These are phyloP conservation scores for Arothron firmamentum DNA, from an alignment of 2,113 vertebrate species.

Conservation along the genomic window DNA sequence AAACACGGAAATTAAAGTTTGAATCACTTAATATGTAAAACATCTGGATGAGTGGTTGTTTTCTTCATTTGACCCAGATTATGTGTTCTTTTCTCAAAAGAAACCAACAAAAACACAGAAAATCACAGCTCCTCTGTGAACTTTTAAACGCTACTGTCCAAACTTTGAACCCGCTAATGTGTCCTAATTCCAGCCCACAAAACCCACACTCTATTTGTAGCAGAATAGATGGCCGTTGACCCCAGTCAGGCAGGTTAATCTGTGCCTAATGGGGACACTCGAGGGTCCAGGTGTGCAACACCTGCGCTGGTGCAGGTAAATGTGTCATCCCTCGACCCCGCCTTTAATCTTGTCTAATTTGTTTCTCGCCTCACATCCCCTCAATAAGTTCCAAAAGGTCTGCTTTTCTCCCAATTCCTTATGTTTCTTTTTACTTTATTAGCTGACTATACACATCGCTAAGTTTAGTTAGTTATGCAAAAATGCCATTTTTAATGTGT, in stretches of 20 bases:
- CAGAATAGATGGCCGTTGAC: slow-evolving; percentile 53
- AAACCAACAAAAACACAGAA: no score
- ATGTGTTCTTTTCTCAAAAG: no score
- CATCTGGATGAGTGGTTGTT: no score
- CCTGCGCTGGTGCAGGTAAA: slow-evolving; percentile 57
- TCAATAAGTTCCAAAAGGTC: slow-evolving; percentile 39
- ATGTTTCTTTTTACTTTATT: neutral
- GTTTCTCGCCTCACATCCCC: slow-evolving; percentile 48
- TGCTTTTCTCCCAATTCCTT: slow-evolving; percentile 22
- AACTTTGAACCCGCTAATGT: slow-evolving; percentile 18
- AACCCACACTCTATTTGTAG: slow-evolving; percentile 33
- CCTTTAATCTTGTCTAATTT: slow-evolving; percentile 27
- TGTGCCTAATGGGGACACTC: slow-evolving; percentile 37
- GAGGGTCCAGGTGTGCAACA: slow-evolving; percentile 66
- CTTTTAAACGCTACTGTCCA: slow-evolving; percentile 4
- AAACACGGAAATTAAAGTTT: no score
- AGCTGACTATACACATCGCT: neutral
- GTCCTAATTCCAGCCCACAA: slow-evolving; percentile 36
- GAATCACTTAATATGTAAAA: no score
- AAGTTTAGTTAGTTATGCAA: neutral
- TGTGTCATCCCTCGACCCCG: slow-evolving; percentile 5
- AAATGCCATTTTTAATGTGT: neutral
- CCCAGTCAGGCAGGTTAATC: slow-evolving; percentile 40
- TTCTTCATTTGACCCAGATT: no score
- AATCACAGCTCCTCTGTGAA: neutral